Evolutionary conservation across 2,113 vertebrate genomes (phyloP).

Genomic region (Antigone vipio): DNA sequence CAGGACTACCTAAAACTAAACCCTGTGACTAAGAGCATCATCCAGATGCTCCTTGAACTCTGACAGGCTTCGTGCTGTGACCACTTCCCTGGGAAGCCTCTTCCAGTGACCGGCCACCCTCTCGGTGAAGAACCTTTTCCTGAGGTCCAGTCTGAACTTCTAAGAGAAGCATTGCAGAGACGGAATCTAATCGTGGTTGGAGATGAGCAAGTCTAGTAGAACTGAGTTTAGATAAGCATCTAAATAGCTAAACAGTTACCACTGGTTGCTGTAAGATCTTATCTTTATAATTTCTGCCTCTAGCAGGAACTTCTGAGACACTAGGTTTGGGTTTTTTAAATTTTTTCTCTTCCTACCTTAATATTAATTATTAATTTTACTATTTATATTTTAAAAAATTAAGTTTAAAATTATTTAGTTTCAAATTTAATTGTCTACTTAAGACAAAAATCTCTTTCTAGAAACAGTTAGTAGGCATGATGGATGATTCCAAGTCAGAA

Average conservation of each 20-base stretch:
- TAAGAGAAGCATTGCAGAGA: neutral
- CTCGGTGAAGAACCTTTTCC: neutral
- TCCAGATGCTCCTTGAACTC: neutral
- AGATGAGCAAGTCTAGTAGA: neutral
- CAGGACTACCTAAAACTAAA: neutral
- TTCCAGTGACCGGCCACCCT: neutral
- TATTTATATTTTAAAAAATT: neutral
- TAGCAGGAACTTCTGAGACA: neutral
- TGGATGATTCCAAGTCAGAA: neutral
- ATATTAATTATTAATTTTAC: neutral
- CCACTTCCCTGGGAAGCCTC: neutral
- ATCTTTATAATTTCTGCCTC: neutral
- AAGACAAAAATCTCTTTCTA: neutral
- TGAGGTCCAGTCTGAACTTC: neutral
- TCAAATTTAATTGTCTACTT: neutral
- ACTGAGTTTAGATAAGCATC: neutral
- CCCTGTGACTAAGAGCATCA: neutral
- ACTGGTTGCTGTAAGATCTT: neutral
- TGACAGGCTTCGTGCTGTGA: fast-evolving
- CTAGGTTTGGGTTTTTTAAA: fast-evolving
- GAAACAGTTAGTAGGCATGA: neutral
- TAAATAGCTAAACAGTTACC: neutral
- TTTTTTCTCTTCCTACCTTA: neutral
- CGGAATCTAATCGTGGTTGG: neutral
- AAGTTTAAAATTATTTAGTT: neutral